phyloP scores from a whole-genome alignment of 2,113 vertebrate genomes.

The Urocynchramus pylzowi region DNA sequence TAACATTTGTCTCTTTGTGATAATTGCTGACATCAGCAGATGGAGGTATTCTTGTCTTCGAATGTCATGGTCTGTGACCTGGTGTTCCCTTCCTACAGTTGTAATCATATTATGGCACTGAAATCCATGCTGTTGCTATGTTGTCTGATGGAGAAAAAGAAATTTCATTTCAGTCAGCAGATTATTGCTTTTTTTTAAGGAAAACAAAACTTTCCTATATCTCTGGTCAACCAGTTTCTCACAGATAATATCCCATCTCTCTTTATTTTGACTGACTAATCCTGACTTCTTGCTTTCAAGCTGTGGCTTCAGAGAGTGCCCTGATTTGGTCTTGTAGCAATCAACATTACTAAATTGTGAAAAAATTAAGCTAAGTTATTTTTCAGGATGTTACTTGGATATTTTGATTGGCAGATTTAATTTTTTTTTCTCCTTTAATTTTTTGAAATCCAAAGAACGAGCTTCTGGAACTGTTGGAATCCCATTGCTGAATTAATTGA shows the following conservation, averaged over 20 bases:
- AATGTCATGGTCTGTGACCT: conserved; percentile 2
- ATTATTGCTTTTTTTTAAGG: not conserved
- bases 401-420: not conserved
- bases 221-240: not conserved
- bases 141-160: not conserved
- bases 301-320: not conserved
- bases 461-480: not conserved
- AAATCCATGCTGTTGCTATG: not conserved
- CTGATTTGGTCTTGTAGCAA: not conserved
- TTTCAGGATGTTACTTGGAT: not conserved
- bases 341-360: not conserved
- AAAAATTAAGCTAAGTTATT: not conserved
- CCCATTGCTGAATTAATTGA: not conserved
- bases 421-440: not conserved
- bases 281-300: not conserved
- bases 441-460: not conserved
- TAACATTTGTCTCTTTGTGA: conserved; percentile 5
- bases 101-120: not conserved
- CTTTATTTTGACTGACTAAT: not conserved
- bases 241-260: not conserved
- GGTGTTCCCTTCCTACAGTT: not conserved
- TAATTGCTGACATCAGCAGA: conserved; percentile 16
- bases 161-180: not conserved
- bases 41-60: not conserved
- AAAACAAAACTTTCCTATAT: not conserved